Conservation (phyloP, 2,888 invertebrate species). For the Falcaria lacertinaria region DNA sequence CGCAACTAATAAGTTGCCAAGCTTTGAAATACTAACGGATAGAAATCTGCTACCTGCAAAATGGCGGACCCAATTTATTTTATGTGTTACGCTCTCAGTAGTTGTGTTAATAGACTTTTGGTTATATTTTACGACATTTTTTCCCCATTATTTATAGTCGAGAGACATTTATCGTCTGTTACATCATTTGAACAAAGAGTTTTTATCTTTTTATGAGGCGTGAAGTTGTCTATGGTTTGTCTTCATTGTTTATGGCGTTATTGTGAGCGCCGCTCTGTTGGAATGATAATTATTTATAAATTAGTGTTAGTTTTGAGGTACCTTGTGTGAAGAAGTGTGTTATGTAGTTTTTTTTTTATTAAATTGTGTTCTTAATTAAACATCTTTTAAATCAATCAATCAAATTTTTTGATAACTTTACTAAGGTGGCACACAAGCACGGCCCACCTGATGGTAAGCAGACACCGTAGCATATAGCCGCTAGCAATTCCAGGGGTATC, state of each 20-base stretch:
- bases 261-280: not conserved
- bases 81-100: conserved; percentile 12
- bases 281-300: not conserved
- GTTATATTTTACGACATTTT: conserved; percentile 16
- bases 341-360: too few relatives aligned
- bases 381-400: too few relatives aligned
- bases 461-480: too few relatives aligned
- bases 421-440: too few relatives aligned
- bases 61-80: conserved; percentile 2
- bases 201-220: conserved; percentile 40
- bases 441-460: too few relatives aligned
- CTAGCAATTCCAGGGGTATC: too few relatives aligned
- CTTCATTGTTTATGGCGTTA: conserved; percentile 16
- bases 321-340: too few relatives aligned
- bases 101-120: conserved; percentile 35
- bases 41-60: conserved; percentile 13
- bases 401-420: too few relatives aligned
- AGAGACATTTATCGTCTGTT: conserved; percentile 55
- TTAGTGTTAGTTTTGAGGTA: not conserved
- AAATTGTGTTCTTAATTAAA: too few relatives aligned
- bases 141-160: conserved; percentile 30
- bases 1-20: too few relatives aligned
- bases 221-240: conserved; percentile 28
- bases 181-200: conserved; percentile 20
- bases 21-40: not conserved